Base-by-base conservation (phyloP, 1,140 invertebrate species). In the Bombus superbus region DNA sequence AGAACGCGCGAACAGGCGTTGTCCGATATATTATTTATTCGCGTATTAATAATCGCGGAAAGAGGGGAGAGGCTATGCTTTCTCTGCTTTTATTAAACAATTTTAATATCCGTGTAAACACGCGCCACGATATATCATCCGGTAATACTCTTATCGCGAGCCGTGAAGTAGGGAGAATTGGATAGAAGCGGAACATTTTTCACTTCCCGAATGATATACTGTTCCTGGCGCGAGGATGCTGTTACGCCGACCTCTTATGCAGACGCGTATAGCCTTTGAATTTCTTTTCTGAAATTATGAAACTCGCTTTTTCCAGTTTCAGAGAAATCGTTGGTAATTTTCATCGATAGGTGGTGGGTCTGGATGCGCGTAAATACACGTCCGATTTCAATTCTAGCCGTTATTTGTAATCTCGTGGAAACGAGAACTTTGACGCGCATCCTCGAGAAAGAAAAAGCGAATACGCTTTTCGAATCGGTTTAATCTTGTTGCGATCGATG, bases 71-170 rank as follows among this genome's bases (percentile, higher is more conserved):
- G 11, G 38, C 42, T 68, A 8, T 3, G 28, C 62, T 71, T 71
- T 42, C 66, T 80, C 80, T 68, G 40, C 76, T 87, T 88, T 85
- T 90, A 90, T 89, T 88, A 90, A 90, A 89, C 78, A 88, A 90
- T 90, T 90, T 89, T 90, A 90, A 90, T 90, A 90, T 90, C 82
- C 57, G 59, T 84, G 88, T 89, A 90, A 90, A 90, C 88, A 90
- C 78, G 89, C 73, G 86, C 86, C 66, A 38, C 86, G 85, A 90
- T 90, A 90, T 90, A 90, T 90, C 89, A 90, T 81, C 76, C 74
- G 59, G 86, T 89, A 90, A 89, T 90, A 90, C 86, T 89, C 82
- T 85, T 89, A 90, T 89, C 89, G 89, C 86, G 85, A 88, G 79
- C 89, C 80, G 82, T 81, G 85, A 89, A 90, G 88, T 87, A 88